These are phyloP conservation scores for Chironomus riparius DNA, from an alignment of 2,888 invertebrate species.

Conservation along the genomic window DNA sequence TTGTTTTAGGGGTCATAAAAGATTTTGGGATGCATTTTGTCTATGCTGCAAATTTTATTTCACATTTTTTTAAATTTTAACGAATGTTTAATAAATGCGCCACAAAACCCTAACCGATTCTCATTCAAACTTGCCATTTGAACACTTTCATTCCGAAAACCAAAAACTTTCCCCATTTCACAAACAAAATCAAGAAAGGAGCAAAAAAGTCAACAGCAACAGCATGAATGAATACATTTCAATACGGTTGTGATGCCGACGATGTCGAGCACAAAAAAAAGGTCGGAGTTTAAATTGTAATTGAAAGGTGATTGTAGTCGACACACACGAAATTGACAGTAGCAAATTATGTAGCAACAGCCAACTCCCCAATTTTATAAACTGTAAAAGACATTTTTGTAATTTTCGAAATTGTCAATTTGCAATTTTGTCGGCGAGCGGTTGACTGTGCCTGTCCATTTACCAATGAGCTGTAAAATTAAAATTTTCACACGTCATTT, in stretches of 20 bases:
- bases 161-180: neutral
- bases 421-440: neutral
- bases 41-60: too few relatives aligned
- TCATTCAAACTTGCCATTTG: too few relatives aligned
- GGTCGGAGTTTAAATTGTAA: constrained; percentile 5
- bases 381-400: too few relatives aligned
- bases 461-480: neutral
- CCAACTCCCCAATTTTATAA: too few relatives aligned
- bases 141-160: too few relatives aligned
- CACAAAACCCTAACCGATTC: too few relatives aligned
- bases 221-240: neutral
- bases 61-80: too few relatives aligned
- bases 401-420: too few relatives aligned
- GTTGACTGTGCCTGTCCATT: neutral
- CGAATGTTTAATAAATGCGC: too few relatives aligned
- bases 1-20: too few relatives aligned
- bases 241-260: too few relatives aligned
- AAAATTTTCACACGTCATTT: constrained; percentile 1
- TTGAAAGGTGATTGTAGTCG: constrained; percentile 10
- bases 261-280: neutral
- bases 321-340: neutral
- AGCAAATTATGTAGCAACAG: neutral
- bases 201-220: neutral
- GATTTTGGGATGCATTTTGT: too few relatives aligned
- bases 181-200: neutral